Percentiles rank a stretch among this genome's conserved stretches.
Conservation (phyloP, 2,113 vertebrate species). For the Edolisoma coerulescens region DNA sequence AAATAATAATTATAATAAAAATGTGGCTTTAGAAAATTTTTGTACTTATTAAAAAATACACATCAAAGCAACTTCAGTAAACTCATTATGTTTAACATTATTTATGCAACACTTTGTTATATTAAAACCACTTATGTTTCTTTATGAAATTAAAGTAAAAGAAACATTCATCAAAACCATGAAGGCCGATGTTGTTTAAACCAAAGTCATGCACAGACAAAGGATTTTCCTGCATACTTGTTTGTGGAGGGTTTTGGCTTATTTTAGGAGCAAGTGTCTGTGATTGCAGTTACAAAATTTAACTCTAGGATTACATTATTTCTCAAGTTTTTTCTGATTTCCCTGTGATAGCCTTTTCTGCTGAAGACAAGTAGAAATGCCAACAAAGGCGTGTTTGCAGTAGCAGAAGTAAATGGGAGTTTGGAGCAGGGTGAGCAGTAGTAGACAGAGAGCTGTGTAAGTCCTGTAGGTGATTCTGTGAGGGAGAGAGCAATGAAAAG, state of each 20-base stretch:
- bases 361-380: not conserved
- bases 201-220: not conserved
- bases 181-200: not conserved
- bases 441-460: not conserved
- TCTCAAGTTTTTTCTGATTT: not conserved
- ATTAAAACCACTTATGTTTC: not conserved
- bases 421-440: not conserved
- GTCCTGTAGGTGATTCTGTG: not conserved
- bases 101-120: not conserved
- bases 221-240: not conserved
- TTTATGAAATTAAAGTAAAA: not conserved
- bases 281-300: not conserved
- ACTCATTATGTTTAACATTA: not conserved
- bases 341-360: not conserved
- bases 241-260: not conserved
- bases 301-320: not conserved
- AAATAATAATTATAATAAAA: not conserved
- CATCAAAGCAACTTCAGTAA: not conserved
- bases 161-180: not conserved
- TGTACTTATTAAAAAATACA: not conserved
- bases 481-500: not conserved
- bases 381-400: not conserved
- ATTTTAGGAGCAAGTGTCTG: not conserved
- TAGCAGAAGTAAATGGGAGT: not conserved
- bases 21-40: not conserved